Evolutionary conservation across 2,888 invertebrate genomes (phyloP), one percentile per base, ranked within the genome.

Genomic region (Rhagonycha fulva): DNA sequence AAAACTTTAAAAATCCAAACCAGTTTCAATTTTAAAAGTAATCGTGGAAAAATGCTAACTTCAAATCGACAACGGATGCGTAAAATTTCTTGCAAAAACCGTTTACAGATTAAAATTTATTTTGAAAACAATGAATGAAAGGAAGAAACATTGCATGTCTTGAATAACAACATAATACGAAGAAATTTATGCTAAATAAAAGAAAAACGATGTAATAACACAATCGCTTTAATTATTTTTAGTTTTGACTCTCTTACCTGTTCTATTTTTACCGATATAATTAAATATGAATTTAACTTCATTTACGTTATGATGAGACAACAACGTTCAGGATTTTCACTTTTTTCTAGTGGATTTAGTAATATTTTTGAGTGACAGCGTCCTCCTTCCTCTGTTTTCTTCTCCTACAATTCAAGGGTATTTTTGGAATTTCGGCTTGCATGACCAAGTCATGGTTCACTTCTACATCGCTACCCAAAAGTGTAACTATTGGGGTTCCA

Each of bases 71-170:
- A 76, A 72, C 72, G 76, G 72, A 72, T 76, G 72, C 72, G 67
- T 66, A 76, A 76, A 76, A 71, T 72, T 30, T 72, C 70, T 26
- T 82, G 82, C 81, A 82, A 84, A 84, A 84, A 83, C 84, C 82
- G 79, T 80, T 79, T 79, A 79, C 80, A 82, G 82, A 78, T 82
- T 83, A 83, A 82, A 83, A 83, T 84, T 82, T 79, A 82, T 84
- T 84, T 84, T 84, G 84, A 84, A 83, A 83, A 83, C 82, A 82
- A 82, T 85, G 85, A 86, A 86, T 86, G 85, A 84, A 82, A 86
- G 86, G 86, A 86, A 86, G 85, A 83, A 83, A 84, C 83, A 85
- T 83, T 81, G 82, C 84, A 82, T 84, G 86, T 84, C 85, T 84
- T 80, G 86, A 86, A 86, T 86, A 83, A 84, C 82, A 85, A 86